These are phyloP conservation scores for Melikaiella ostensackeni DNA, from an alignment of 2,888 invertebrate species.

Conservation along the genomic window DNA sequence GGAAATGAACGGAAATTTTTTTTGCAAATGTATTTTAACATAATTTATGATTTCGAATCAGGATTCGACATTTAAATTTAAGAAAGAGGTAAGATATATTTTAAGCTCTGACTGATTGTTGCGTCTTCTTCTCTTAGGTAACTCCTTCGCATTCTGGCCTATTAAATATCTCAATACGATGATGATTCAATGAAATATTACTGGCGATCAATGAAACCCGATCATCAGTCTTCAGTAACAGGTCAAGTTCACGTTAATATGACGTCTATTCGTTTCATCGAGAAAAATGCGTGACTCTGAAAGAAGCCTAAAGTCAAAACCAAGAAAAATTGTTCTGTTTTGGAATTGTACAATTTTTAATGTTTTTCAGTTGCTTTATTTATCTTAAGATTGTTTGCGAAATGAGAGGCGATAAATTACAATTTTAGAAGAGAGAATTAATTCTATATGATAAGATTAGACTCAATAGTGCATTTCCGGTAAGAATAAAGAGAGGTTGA, in stretches of 20 bases:
- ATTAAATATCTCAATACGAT: not conserved
- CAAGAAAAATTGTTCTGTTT: too few relatives aligned
- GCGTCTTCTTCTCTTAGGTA: not conserved
- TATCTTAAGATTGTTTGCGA: too few relatives aligned
- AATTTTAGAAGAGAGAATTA: too few relatives aligned
- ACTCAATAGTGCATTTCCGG: slow-evolving; percentile 1
- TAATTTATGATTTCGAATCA: too few relatives aligned
- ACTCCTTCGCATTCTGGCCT: not conserved
- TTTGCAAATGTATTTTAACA: too few relatives aligned
- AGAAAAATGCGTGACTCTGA: slow-evolving; percentile 10
- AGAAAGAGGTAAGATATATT: not conserved
- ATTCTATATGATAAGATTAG: too few relatives aligned
- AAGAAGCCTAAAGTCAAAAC: not conserved
- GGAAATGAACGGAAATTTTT: too few relatives aligned
- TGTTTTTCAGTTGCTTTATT: too few relatives aligned
- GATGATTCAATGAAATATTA: slow-evolving; percentile 19
- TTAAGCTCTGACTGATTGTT: not conserved
- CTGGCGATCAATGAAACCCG: not conserved
- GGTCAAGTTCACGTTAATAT: slow-evolving; percentile 21
- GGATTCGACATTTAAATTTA: too few relatives aligned
- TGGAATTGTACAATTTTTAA: too few relatives aligned
- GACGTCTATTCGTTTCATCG: not conserved
- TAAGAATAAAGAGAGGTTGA: not conserved
- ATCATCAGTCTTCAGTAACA: not conserved
- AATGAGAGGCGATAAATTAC: too few relatives aligned